Conservation (phyloP, 1,140 invertebrate species). For the Pseudomyrmex dendroicus region DNA sequence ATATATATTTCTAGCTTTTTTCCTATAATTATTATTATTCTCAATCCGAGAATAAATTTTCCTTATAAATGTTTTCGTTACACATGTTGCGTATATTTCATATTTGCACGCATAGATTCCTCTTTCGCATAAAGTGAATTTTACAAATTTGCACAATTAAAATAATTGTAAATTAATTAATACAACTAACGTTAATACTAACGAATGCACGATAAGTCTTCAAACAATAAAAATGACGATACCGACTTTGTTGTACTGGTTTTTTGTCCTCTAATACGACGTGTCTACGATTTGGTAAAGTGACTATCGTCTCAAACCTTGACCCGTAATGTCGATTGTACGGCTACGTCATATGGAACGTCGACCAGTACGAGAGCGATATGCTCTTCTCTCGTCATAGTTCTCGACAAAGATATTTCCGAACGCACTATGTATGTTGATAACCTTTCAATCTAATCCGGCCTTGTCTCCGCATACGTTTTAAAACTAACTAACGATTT, state of each 20-base stretch:
- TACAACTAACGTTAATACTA: not conserved
- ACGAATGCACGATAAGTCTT: not conserved
- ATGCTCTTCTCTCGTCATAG: constrained; percentile 19
- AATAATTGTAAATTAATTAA: too few relatives aligned
- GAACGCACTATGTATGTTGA: not conserved
- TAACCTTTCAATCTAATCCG: constrained; percentile 5
- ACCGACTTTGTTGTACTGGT: constrained; percentile 21
- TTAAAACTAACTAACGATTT: not conserved
- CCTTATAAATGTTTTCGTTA: too few relatives aligned
- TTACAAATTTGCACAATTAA: too few relatives aligned
- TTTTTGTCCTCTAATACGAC: constrained; percentile 55
- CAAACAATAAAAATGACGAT: not conserved
- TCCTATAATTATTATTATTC: too few relatives aligned
- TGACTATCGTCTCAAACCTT: constrained; percentile 72
- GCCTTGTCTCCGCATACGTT: not conserved
- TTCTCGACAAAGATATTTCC: constrained; percentile 17
- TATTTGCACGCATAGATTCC: too few relatives aligned
- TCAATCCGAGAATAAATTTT: too few relatives aligned
- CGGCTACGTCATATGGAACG: constrained; percentile 51
- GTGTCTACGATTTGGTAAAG: constrained; percentile 67
- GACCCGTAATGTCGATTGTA: constrained; percentile 73
- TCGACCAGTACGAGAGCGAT: constrained; percentile 32
- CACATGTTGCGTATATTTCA: too few relatives aligned
- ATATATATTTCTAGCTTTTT: not conserved
- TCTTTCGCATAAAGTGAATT: not conserved